Evolutionary conservation across 2,888 invertebrate genomes (phyloP), one percentile per base, ranked within the genome.

Genomic region (Idaea aversata): DNA sequence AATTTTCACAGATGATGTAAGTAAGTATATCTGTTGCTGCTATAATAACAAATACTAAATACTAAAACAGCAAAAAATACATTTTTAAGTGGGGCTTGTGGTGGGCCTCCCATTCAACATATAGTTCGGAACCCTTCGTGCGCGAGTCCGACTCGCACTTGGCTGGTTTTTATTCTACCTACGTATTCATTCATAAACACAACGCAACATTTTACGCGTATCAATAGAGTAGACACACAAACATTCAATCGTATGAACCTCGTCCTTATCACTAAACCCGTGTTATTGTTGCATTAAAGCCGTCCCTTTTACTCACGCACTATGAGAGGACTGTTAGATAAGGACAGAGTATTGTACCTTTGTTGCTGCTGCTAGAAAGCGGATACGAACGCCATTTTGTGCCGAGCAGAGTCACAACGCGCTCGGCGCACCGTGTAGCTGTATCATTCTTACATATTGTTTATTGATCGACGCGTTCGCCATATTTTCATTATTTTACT

Each of bases 391-490:
- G 47, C 47, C 47, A 47, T 47, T 47, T 47, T 47, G 47, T 47
- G 47, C 7, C 47, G 47, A 47, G 13, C 47, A 10, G 47, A 47
- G 84, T 80, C 83, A 84, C 83, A 77, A 81, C 80, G 76, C 62
- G 68, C 64, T 67, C 75, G 78, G 83, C 47, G 47, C 47, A 78
- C 47, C n/a, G 47, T 61, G 63, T 63, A 63, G 64, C 63, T 72
- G 78, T 78, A 78, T 75, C 81, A 78, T 81, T 79, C 76, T 72
- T 66, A 62, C 79, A 81, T 79, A 83, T 47, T 47, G 47, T 47
- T 79, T 65, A 65, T 72, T 62, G 65, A 70, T 65, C 66, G 75
- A 76, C 80, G 79, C 75, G 76, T 72, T 59, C 72, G 77, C 77
- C 75, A 70, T 73, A 66, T 61, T 57, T 61, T 35, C 10, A 36